Evolutionary conservation across 2,888 invertebrate species (phyloP).

Genomic region (Drosophila subsilvestris): DNA sequence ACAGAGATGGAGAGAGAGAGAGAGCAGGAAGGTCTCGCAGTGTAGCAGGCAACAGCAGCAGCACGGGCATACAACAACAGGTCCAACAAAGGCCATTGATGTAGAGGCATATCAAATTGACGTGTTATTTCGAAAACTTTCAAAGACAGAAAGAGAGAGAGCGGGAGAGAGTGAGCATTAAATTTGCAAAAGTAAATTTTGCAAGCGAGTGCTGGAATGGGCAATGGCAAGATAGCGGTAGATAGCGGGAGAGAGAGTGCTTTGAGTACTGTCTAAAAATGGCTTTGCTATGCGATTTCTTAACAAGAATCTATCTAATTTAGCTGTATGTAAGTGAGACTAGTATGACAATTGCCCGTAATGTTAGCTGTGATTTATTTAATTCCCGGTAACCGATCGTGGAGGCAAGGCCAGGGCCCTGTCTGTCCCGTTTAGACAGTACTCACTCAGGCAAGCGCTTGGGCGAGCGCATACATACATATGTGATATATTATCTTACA

Average conservation of each 20-base stretch:
- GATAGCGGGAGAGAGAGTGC: constrained; percentile 1
- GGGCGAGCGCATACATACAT: constrained; percentile 32
- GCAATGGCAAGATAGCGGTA: neutral
- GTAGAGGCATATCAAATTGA: constrained; percentile 60
- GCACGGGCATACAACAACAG: constrained; percentile 3
- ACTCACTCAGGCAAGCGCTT: neutral
- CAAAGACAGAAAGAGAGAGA: constrained; percentile 5
- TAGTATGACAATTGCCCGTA: too few relatives aligned
- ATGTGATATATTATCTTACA: constrained; percentile 63
- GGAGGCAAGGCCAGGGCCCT: neutral
- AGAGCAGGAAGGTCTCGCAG: neutral
- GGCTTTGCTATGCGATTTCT: neutral
- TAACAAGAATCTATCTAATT: neutral
- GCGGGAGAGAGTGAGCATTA: constrained; percentile 32
- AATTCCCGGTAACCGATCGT: neutral
- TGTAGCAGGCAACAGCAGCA: neutral
- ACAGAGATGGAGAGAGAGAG: constrained; percentile 6
- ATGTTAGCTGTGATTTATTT: too few relatives aligned
- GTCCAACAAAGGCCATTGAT: constrained; percentile 33
- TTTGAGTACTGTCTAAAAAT: neutral
- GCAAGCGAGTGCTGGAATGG: constrained; percentile 4
- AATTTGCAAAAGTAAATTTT: constrained; percentile 57
- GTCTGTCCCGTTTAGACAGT: neutral
- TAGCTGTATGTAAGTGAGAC: too few relatives aligned
- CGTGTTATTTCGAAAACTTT: constrained; percentile 54